phyloP scores from a whole-genome alignment of 2,888 invertebrate genomes.

The Agonum fuliginosum region DNA sequence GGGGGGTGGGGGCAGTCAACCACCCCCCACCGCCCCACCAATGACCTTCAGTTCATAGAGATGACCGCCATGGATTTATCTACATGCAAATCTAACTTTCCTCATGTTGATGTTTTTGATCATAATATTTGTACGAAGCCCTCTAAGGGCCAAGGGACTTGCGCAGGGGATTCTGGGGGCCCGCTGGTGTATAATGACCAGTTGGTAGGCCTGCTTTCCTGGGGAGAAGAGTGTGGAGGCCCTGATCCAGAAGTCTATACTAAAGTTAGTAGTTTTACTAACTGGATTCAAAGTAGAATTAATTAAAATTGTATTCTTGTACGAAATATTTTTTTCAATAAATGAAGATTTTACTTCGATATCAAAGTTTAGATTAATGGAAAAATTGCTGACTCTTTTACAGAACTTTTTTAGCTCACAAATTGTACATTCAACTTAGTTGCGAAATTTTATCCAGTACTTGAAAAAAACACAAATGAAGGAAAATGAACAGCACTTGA shows the following conservation, averaged over 20 bases:
- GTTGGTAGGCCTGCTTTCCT: constrained; percentile 19
- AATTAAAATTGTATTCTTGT: no score
- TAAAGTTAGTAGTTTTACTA: no score
- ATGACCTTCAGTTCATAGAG: not conserved
- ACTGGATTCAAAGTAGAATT: no score
- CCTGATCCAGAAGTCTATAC: constrained; percentile 17
- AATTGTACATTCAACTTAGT: no score
- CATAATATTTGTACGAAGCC: constrained; percentile 16
- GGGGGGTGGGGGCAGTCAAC: constrained; percentile 10
- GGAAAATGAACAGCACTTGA: no score
- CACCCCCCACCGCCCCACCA: not conserved
- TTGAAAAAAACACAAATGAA: no score
- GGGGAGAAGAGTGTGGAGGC: constrained; percentile 5
- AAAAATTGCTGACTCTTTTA: no score
- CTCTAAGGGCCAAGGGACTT: not conserved
- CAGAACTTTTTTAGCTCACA: no score
- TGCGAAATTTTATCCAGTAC: no score
- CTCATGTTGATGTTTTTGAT: not conserved
- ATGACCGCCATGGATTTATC: not conserved
- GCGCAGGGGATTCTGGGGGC: constrained; percentile 22
- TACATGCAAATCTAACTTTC: not conserved
- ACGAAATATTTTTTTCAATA: no score
- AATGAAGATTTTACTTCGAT: no score
- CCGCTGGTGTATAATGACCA: constrained; percentile 8
- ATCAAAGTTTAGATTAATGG: no score